phyloP scores from a whole-genome alignment of 2,113 vertebrate species.

The Phaethon lepturus region DNA sequence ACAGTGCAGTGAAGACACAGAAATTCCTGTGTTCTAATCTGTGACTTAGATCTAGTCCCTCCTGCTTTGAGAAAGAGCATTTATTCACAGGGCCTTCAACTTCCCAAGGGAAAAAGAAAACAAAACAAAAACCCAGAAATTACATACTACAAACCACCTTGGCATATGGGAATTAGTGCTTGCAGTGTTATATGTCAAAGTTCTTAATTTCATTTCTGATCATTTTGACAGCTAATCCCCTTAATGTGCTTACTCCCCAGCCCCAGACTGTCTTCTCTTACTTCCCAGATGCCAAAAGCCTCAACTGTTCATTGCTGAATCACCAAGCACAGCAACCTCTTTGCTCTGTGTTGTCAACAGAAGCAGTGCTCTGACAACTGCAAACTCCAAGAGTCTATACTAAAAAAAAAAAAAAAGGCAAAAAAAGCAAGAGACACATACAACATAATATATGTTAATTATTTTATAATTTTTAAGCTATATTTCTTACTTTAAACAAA shows the following conservation, averaged over 20 bases:
- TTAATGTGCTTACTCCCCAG: background rate
- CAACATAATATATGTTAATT: background rate
- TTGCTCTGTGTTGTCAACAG: background rate
- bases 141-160: background rate
- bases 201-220: slow-evolving; percentile 7
- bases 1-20: background rate
- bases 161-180: slow-evolving; percentile 18
- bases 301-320: background rate
- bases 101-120: background rate
- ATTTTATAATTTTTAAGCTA: background rate
- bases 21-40: background rate
- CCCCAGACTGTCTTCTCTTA: background rate
- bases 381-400: background rate
- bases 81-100: background rate
- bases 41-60: background rate
- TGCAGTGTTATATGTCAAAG: slow-evolving; percentile 22
- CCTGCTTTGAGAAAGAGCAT: background rate
- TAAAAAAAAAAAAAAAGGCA: background rate
- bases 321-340: background rate
- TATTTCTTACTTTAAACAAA: background rate
- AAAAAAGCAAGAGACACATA: background rate
- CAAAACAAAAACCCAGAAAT: background rate
- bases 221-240: slow-evolving; percentile 43
- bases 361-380: background rate
- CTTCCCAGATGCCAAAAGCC: slow-evolving; percentile 10